Percentiles rank a stretch among this genome's conserved stretches.
These are phyloP conservation scores for Mus pahari DNA, from an alignment of 2,113 vertebrate species.

Conservation along the genomic window DNA sequence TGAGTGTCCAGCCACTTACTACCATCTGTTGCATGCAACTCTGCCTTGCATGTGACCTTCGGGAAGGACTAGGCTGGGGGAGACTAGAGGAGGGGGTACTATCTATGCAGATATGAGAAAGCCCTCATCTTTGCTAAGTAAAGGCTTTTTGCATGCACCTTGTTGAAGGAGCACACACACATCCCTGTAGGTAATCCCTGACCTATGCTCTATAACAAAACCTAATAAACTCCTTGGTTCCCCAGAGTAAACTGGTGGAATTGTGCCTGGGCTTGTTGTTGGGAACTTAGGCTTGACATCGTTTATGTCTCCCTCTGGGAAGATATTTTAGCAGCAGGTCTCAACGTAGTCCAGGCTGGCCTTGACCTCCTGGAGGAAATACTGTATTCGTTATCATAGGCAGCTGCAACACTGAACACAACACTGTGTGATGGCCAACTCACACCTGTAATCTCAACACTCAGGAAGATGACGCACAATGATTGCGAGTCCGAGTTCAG, in stretches of 20 bases:
- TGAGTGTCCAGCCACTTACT: neutral
- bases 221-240: neutral
- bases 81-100: too few relatives aligned
- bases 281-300: neutral
- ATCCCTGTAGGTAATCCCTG: neutral
- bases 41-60: neutral
- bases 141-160: neutral
- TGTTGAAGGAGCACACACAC: neutral
- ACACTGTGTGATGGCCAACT: neutral
- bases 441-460: neutral
- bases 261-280: neutral
- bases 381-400: neutral
- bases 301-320: neutral
- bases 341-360: neutral
- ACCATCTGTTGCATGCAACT: neutral
- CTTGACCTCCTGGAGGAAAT: neutral
- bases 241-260: neutral
- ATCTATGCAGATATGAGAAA: neutral
- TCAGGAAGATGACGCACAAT: neutral
- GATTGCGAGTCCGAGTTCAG: neutral
- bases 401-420: neutral
- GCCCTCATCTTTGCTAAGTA: neutral
- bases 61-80: neutral
- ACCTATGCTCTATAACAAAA: neutral
- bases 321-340: neutral